Conservation (phyloP, 1,140 invertebrate species). For the Anoplophora glabripennis region DNA sequence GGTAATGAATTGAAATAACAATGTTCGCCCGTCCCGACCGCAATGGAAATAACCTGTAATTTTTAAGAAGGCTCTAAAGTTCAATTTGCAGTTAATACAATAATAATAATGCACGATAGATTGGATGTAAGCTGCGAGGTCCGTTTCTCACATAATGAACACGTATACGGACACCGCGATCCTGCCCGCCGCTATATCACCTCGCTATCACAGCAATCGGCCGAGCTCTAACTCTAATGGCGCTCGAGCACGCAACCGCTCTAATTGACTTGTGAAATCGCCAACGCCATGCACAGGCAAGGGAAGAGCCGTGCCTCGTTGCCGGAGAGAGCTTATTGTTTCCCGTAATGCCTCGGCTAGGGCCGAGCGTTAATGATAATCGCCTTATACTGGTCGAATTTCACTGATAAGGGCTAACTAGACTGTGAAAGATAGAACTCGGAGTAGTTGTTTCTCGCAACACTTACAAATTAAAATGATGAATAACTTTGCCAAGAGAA, state of each 20-base stretch:
- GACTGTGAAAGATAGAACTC: too few relatives aligned
- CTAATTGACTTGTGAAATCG: constrained; percentile 47
- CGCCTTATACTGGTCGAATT: too few relatives aligned
- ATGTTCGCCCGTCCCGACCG: constrained; percentile 8
- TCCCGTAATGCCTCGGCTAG: too few relatives aligned
- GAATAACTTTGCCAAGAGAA: too few relatives aligned
- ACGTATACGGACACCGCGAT: constrained; percentile 12
- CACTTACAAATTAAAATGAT: too few relatives aligned
- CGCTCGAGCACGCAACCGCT: constrained; percentile 37
- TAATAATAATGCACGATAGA: constrained; percentile 28
- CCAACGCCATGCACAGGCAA: constrained; percentile 28
- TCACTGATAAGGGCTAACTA: too few relatives aligned
- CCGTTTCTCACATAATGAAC: constrained; percentile 30
- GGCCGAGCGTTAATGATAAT: too few relatives aligned
- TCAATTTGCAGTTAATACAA: constrained; percentile 35
- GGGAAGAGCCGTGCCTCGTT: too few relatives aligned
- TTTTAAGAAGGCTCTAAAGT: constrained; percentile 22
- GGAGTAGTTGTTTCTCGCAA: too few relatives aligned
- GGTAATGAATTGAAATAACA: constrained; percentile 28
- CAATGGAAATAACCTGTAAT: constrained; percentile 12
- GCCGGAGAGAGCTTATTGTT: too few relatives aligned
- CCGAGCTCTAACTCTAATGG: constrained; percentile 34
- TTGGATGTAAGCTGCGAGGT: constrained; percentile 18
- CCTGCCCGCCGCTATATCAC: constrained; percentile 10
- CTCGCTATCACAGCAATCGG: constrained; percentile 19